Conservation (phyloP, 2,797 vertebrate species). For the Antrozous pallidus region DNA sequence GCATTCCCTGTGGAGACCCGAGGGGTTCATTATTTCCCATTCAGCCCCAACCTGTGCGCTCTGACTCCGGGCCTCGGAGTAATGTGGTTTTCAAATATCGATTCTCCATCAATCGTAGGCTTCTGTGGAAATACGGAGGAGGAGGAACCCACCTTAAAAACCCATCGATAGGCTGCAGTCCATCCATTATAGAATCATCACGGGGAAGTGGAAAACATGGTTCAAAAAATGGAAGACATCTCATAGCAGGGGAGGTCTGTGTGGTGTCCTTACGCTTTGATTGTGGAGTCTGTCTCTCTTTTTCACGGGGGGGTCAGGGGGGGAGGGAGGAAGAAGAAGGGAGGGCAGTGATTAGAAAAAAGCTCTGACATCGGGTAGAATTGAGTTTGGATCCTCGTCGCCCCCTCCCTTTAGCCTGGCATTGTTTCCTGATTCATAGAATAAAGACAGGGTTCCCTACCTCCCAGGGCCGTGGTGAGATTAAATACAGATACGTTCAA, state of each 20-base stretch:
- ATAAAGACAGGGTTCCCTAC: not conserved
- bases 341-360: not conserved
- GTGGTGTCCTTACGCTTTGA: not conserved
- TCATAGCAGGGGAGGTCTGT: not conserved
- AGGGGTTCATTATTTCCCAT: not conserved
- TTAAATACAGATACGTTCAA: not conserved
- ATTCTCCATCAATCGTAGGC: conserved; percentile 24
- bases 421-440: not conserved
- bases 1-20: not conserved
- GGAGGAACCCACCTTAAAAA: not conserved
- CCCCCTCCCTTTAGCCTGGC: not conserved
- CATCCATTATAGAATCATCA: not conserved
- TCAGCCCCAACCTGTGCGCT: not conserved
- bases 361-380: not conserved
- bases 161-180: not conserved
- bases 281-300: not conserved
- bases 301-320: no score
- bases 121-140: conserved; percentile 12
- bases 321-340: not conserved
- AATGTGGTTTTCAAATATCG: conserved; percentile 26
- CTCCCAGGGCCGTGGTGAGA: not conserved
- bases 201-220: not conserved
- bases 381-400: not conserved
- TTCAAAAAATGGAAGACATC: not conserved
- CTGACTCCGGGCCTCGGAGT: not conserved